These are phyloP conservation scores for Periophthalmodon schlosseri DNA, from an alignment of 2,113 vertebrate genomes.

Conservation along the genomic window DNA sequence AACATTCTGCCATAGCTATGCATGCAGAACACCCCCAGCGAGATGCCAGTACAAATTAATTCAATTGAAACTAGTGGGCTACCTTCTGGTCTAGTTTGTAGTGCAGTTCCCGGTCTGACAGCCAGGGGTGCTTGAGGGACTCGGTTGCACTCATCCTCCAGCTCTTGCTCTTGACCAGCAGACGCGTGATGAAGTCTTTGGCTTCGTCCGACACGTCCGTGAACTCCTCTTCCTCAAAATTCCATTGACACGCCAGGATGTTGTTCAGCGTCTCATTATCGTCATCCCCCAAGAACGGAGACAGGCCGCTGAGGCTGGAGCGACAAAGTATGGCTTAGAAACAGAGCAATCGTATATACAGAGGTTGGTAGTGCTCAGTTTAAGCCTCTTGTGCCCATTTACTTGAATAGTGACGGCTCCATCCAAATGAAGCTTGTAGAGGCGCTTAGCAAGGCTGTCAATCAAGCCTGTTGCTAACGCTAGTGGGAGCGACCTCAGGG, in stretches of 20 bases:
- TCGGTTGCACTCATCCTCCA: constrained; percentile 96
- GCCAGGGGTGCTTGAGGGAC: constrained; percentile 91
- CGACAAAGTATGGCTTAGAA: constrained; percentile 6
- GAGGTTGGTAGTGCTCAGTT: not conserved
- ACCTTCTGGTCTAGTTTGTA: constrained; percentile 83
- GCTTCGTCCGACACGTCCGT: constrained; percentile 86
- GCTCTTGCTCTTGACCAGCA: constrained; percentile 95
- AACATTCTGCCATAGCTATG: too few relatives aligned
- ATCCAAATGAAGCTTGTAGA: too few relatives aligned
- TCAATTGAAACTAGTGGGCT: not conserved
- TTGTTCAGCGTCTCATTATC: constrained; percentile 96
- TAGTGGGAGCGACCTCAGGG: too few relatives aligned
- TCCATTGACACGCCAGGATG: constrained; percentile 92
- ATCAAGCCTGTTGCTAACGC: too few relatives aligned
- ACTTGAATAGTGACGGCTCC: too few relatives aligned
- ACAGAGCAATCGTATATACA: not conserved
- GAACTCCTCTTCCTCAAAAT: constrained; percentile 93
- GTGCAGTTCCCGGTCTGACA: constrained; percentile 87
- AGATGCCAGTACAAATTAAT: too few relatives aligned
- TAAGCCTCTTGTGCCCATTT: too few relatives aligned
- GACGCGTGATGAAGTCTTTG: constrained; percentile 93
- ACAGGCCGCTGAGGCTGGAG: constrained; percentile 89
- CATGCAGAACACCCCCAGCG: too few relatives aligned
- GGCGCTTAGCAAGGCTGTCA: too few relatives aligned
- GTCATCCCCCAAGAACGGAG: constrained; percentile 93